These are phyloP conservation scores for Festucalex cinctus DNA, from an alignment of 2,113 vertebrate species.

Conservation along the genomic window DNA sequence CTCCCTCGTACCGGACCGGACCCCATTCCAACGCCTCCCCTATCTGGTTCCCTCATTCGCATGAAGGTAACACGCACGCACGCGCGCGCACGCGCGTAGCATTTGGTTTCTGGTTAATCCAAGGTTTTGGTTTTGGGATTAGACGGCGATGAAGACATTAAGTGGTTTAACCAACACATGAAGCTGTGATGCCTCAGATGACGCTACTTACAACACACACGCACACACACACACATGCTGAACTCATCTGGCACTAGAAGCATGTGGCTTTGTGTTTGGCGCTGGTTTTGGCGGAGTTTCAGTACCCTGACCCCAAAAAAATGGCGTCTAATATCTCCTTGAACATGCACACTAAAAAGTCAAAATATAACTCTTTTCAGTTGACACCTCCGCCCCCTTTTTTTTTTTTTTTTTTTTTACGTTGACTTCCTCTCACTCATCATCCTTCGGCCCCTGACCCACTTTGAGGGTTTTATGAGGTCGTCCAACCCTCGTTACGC, in stretches of 20 bases:
- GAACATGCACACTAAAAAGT: background rate
- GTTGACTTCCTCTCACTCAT: background rate
- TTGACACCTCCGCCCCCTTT: no score
- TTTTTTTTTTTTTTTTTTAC: background rate
- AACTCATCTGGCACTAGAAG: constrained; percentile 16
- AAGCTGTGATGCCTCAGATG: constrained; percentile 48
- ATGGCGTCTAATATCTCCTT: constrained; percentile 19
- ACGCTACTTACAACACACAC: constrained; percentile 43
- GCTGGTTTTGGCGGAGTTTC: background rate
- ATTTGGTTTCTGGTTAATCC: constrained; percentile 58
- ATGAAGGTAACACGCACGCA: constrained; percentile 82
- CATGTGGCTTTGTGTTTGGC: constrained; percentile 40
- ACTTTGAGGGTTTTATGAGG: constrained; percentile 14
- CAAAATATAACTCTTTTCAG: constrained; percentile 2
- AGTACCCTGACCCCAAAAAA: constrained; percentile 10
- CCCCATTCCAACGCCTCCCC: constrained; percentile 88
- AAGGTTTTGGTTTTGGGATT: constrained; percentile 66
- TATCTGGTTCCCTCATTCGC: constrained; percentile 97
- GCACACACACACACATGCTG: constrained; percentile 13
- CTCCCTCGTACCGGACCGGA: constrained; percentile 82
- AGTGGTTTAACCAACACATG: constrained; percentile 64
- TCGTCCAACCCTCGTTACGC: constrained; percentile 7
- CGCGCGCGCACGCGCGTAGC: constrained; percentile 12
- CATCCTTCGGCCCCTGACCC: constrained; percentile 8
- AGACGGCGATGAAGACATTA: constrained; percentile 62